A percentile compares a stretch with the other conserved stretches of the same genome.
phyloP scores from a whole-genome alignment of 2,888 invertebrate species.

The Pachymerium ferrugineum region DNA sequence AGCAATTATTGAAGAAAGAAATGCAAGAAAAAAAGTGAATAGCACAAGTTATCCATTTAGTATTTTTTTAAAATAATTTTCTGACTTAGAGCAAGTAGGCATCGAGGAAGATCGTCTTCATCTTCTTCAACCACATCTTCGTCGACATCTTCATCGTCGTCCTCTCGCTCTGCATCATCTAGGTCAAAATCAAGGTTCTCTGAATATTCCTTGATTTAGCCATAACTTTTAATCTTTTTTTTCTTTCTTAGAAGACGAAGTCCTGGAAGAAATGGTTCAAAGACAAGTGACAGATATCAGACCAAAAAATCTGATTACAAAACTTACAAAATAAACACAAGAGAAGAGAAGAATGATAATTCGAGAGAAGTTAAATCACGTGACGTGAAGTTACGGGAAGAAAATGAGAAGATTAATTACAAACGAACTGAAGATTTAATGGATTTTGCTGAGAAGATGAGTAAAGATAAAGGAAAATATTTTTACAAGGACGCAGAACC shows the following conservation, averaged over 20 bases:
- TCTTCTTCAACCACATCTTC: conserved; percentile 31
- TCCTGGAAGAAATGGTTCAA: background rate
- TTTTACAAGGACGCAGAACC: background rate
- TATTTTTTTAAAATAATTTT: background rate
- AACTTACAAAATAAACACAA: background rate
- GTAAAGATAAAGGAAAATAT: background rate
- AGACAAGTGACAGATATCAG: background rate
- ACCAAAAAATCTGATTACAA: background rate
- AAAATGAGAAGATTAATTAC: background rate
- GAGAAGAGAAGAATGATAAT: background rate
- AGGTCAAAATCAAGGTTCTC: background rate
- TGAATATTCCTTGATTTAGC: background rate
- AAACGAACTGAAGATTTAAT: background rate
- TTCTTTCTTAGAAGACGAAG: background rate
- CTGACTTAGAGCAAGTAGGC: background rate
- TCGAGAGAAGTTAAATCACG: background rate
- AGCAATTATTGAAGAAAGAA: conserved; percentile 3
- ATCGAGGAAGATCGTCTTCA: conserved; percentile 21
- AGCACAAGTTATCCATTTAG: background rate
- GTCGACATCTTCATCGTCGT: conserved; percentile 14
- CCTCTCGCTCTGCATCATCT: conserved; percentile 2
- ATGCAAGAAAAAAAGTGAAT: conserved; percentile 2
- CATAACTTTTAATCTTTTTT: background rate
- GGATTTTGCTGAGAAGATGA: background rate
- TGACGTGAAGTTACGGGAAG: background rate